phyloP scores from a whole-genome alignment of 1,140 invertebrate species.

The Oryctes rhinoceros region DNA sequence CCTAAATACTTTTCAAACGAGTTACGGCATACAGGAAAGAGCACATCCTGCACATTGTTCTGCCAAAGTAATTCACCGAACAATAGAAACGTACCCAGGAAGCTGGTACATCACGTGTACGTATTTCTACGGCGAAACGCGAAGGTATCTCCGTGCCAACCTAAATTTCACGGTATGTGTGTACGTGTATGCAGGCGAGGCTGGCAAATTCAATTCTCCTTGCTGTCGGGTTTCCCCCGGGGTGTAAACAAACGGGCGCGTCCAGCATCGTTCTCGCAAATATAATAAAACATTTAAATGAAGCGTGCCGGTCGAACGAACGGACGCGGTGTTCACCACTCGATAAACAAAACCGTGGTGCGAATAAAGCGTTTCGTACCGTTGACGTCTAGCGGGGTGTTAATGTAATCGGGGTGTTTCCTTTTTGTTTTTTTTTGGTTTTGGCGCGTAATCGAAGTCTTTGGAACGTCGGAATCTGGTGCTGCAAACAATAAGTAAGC shows the following conservation, averaged over 20 bases:
- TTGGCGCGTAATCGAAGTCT: no score
- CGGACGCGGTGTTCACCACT: not conserved
- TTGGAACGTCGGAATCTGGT: no score
- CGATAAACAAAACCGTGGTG: not conserved
- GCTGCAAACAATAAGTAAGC: no score
- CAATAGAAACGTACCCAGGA: no score
- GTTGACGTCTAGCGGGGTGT: not conserved
- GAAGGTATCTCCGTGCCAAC: not conserved
- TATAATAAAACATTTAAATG: conserved; percentile 23
- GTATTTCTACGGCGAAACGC: no score
- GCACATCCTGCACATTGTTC: no score
- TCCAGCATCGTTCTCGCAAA: not conserved
- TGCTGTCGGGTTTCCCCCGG: not conserved
- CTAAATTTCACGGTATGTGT: not conserved
- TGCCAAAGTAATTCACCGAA: no score
- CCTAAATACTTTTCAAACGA: no score
- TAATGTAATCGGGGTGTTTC: no score
- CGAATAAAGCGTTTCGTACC: not conserved
- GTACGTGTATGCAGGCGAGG: not conserved
- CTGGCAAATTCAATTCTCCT: not conserved
- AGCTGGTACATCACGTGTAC: no score
- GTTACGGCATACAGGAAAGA: no score
- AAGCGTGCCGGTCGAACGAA: not conserved
- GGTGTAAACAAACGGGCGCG: not conserved
- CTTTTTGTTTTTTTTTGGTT: no score